These are phyloP conservation scores for Zaprionus inermis DNA, from an alignment of 1,140 invertebrate genomes.

Conservation along the genomic window DNA sequence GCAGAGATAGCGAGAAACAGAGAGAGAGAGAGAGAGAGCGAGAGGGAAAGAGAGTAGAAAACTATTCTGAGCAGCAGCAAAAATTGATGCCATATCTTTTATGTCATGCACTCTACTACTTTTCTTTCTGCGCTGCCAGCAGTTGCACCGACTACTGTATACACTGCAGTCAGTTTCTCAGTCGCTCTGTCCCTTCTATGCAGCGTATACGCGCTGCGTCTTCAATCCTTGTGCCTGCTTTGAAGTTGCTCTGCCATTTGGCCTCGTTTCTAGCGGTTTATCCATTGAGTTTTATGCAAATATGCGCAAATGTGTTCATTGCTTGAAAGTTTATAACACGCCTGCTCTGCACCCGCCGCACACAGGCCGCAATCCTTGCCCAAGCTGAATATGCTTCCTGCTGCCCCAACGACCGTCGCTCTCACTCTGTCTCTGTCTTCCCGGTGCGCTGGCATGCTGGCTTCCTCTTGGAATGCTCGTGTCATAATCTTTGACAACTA, in stretches of 20 bases:
- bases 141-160: background rate
- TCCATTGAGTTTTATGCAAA: slow-evolving; percentile 76
- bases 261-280: slow-evolving; percentile 51
- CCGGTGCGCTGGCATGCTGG: background rate
- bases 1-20: background rate
- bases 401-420: too few species aligned
- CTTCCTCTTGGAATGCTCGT: slow-evolving; percentile 63
- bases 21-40: background rate
- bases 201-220: slow-evolving; percentile 17
- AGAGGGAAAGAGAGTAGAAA: background rate
- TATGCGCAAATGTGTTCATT: slow-evolving; percentile 81
- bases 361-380: too few species aligned
- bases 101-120: slow-evolving; percentile 21
- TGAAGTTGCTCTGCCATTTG: slow-evolving; percentile 45
- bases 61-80: slow-evolving; percentile 26
- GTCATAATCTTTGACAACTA: slow-evolving; percentile 82
- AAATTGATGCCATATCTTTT: slow-evolving; percentile 31
- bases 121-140: background rate
- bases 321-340: slow-evolving; percentile 66
- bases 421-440: background rate
- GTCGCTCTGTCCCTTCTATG: background rate
- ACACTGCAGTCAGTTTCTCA: background rate
- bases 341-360: background rate
- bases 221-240: slow-evolving; percentile 2
- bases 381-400: too few species aligned